phyloP scores from a whole-genome alignment of 2,888 invertebrate species.

The Catocala nupta region DNA sequence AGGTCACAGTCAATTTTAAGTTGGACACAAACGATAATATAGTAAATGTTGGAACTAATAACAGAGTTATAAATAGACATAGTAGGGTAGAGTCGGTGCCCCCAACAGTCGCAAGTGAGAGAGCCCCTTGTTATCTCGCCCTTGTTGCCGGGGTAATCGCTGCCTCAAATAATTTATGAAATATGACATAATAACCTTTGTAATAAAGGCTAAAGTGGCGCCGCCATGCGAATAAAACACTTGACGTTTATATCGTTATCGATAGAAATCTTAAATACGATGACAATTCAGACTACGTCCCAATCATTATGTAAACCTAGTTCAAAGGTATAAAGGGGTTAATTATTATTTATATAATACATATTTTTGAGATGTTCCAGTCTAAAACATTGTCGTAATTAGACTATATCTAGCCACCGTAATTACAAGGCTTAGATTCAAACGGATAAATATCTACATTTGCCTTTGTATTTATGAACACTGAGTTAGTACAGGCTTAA shows the following conservation, averaged over 20 bases:
- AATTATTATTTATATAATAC: neutral
- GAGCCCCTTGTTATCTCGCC: slow-evolving; percentile 67
- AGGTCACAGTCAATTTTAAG: slow-evolving; percentile 27
- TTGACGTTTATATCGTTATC: slow-evolving; percentile 71
- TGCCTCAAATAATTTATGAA: slow-evolving; percentile 81
- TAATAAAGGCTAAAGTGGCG: slow-evolving; percentile 72
- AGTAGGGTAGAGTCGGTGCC: slow-evolving; percentile 24
- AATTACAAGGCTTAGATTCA: slow-evolving; percentile 3
- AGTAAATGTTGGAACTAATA: slow-evolving; percentile 35
- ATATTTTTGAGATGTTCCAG: neutral
- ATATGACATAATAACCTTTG: slow-evolving; percentile 80
- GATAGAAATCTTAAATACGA: slow-evolving; percentile 52
- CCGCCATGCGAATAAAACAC: slow-evolving; percentile 67
- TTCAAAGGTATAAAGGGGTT: neutral
- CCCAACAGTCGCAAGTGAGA: slow-evolving; percentile 53
- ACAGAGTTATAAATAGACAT: slow-evolving; percentile 38
- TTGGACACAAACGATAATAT: slow-evolving; percentile 21
- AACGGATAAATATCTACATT: too few species aligned
- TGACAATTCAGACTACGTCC: slow-evolving; percentile 8
- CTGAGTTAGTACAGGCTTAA: too few species aligned
- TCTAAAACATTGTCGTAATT: slow-evolving; percentile 5
- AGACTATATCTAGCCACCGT: slow-evolving; percentile 1
- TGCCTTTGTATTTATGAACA: too few species aligned
- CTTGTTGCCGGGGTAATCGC: slow-evolving; percentile 67
- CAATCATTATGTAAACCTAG: neutral